Conservation (phyloP, 1,140 invertebrate species). For the Armadillidium nasatum region DNA sequence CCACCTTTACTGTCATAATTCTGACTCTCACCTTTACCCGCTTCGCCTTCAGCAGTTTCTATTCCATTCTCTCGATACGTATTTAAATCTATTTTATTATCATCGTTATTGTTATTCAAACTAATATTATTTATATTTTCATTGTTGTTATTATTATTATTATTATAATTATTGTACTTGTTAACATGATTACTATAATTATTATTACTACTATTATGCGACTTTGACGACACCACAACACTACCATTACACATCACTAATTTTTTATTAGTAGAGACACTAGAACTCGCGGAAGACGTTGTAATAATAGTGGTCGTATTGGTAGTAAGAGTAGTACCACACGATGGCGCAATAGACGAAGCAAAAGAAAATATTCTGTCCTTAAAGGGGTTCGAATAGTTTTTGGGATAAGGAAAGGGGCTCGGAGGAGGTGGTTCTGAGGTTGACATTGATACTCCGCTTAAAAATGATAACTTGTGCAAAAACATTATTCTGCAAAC, state of each 20-base stretch:
- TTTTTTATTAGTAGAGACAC: background rate
- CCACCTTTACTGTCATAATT: background rate
- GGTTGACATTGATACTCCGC: background rate
- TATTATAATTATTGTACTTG: background rate
- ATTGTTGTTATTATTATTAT: background rate
- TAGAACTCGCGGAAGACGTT: background rate
- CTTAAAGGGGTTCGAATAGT: background rate
- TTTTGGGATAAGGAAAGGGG: background rate
- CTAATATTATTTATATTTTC: background rate
- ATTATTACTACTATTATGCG: background rate
- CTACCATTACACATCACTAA: background rate
- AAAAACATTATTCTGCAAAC: no score
- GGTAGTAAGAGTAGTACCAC: background rate
- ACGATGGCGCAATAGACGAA: background rate
- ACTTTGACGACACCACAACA: background rate
- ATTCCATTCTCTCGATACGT: background rate
- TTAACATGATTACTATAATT: slow-evolving; percentile 3
- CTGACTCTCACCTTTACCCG: background rate
- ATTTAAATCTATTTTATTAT: background rate
- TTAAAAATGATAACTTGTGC: no score
- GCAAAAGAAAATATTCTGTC: background rate
- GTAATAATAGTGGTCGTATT: background rate
- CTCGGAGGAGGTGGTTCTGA: background rate
- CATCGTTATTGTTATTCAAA: background rate
- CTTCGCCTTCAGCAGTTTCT: background rate